Evolutionary conservation across 2,888 invertebrate species (phyloP).

Genomic region (Limenitis camilla): DNA sequence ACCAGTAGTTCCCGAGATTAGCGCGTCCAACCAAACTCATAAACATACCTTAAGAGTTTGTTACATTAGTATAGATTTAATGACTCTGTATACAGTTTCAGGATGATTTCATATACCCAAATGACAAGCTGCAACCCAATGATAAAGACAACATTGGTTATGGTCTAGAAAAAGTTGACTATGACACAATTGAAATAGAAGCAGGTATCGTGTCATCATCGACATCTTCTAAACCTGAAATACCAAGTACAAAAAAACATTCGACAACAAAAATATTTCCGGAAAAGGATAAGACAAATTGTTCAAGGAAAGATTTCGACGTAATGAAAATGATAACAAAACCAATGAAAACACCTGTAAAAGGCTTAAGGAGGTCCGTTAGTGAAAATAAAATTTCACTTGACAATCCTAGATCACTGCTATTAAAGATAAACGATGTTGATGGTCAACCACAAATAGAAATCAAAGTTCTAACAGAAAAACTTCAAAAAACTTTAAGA

Average conservation of each 20-base stretch:
- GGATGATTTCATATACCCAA: slow-evolving; percentile 16
- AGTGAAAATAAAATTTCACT: slow-evolving; percentile 11
- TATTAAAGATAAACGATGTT: slow-evolving; percentile 39
- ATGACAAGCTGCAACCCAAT: slow-evolving; percentile 13
- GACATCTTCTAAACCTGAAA: neutral
- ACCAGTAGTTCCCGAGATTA: too few species aligned
- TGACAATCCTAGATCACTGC: slow-evolving; percentile 21
- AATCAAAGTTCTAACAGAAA: slow-evolving; percentile 36
- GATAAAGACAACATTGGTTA: slow-evolving; percentile 24
- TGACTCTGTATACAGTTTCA: slow-evolving; percentile 6
- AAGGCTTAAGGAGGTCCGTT: slow-evolving; percentile 38
- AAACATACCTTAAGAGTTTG: too few species aligned
- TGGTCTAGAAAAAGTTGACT: slow-evolving; percentile 27
- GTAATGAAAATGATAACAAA: neutral
- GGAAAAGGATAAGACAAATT: slow-evolving; percentile 1
- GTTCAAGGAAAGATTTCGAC: neutral
- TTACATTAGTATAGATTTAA: too few species aligned
- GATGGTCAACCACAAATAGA: slow-evolving; percentile 35
- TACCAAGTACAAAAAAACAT: neutral
- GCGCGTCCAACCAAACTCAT: too few species aligned
- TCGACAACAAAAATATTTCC: neutral
- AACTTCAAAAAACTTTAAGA: slow-evolving; percentile 4
- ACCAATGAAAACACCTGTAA: slow-evolving; percentile 19
- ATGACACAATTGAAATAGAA: slow-evolving; percentile 1
- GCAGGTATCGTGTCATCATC: neutral